Evolutionary conservation across 2,888 invertebrate species (phyloP).

Genomic region (Noctua comes): DNA sequence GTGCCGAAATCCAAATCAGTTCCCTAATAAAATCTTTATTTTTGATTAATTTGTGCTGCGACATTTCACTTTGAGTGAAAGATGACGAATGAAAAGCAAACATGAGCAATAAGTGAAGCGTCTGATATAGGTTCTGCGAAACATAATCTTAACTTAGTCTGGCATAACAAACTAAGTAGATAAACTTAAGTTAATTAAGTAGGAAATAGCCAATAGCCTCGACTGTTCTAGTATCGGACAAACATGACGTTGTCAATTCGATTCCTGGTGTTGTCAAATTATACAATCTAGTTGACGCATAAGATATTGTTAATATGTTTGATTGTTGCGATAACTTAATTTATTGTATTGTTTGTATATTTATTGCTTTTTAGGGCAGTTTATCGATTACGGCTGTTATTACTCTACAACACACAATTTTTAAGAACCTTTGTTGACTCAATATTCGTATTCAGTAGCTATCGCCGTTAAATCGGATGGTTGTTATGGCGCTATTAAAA

Average conservation of each 20-base stretch:
- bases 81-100: not conserved
- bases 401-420: too few species aligned
- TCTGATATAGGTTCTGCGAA: not conserved
- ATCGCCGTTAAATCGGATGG: not conserved
- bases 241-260: conserved; percentile 1
- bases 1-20: not conserved
- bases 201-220: not conserved
- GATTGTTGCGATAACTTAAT: conserved; percentile 18
- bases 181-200: not conserved
- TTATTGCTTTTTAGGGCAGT: conserved; percentile 7
- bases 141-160: not conserved
- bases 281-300: conserved; percentile 22
- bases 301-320: not conserved
- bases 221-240: not conserved
- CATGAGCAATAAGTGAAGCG: not conserved
- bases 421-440: not conserved
- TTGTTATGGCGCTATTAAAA: not conserved
- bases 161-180: not conserved
- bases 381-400: not conserved
- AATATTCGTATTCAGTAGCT: not conserved
- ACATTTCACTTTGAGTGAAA: not conserved
- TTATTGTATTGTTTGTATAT: conserved; percentile 22
- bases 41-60: not conserved
- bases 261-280: conserved; percentile 1
- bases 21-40: not conserved